A percentile compares a stretch with the other conserved stretches of the same genome.
Evolutionary conservation across 2,113 vertebrate species (phyloP).

Genomic region (Rhinoderma darwinii): DNA sequence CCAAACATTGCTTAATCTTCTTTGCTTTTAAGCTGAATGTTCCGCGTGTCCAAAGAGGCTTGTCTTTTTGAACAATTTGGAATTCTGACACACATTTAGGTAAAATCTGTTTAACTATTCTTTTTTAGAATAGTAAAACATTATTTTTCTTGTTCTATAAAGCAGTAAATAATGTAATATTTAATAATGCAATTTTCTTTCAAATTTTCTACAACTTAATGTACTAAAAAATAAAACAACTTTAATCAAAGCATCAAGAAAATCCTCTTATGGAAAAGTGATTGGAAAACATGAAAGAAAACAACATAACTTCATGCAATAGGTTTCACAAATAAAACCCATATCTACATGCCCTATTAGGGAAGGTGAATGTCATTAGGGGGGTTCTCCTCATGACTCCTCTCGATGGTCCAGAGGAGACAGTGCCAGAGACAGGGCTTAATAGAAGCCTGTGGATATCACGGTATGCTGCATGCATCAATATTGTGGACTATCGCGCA

Average conservation of each 20-base stretch:
- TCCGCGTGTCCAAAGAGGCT: not conserved
- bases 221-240: not conserved
- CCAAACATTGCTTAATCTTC: not conserved
- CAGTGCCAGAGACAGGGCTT: too few relatives aligned
- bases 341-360: not conserved
- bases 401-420: too few relatives aligned
- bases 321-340: not conserved
- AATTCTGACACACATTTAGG: constrained; percentile 8
- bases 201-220: not conserved
- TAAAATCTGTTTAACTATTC: not conserved
- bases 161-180: not conserved
- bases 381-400: too few relatives aligned
- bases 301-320: not conserved
- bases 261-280: constrained; percentile 3
- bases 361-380: too few relatives aligned
- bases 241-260: not conserved
- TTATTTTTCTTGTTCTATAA: not conserved
- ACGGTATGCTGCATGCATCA: too few relatives aligned
- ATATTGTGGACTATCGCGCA: too few relatives aligned
- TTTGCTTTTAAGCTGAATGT: constrained; percentile 22
- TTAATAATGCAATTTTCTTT: not conserved
- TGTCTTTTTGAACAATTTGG: constrained; percentile 17
- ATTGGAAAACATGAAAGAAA: not conserved
- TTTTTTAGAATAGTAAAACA: not conserved
- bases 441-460: too few relatives aligned